Evolutionary conservation across 1,140 invertebrate genomes (phyloP).

Genomic region (Neodiprion pinetum): DNA sequence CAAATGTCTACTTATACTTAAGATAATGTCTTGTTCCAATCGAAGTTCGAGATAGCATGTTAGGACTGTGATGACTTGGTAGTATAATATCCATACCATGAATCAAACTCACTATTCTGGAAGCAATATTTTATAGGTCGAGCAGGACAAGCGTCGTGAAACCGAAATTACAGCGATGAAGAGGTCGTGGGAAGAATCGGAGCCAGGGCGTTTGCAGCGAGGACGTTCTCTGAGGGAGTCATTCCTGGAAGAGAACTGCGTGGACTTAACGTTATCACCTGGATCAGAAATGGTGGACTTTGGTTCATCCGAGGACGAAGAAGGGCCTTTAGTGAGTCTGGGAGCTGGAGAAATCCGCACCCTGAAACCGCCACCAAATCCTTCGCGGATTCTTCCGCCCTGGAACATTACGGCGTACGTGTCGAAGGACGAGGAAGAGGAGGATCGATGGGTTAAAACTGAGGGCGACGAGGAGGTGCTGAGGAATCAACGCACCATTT

Average conservation of each 20-base stretch:
- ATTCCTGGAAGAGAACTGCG: slow-evolving; percentile 27
- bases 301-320: neutral
- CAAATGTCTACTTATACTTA: too few relatives aligned
- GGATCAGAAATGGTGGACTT: neutral
- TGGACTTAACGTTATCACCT: slow-evolving; percentile 3
- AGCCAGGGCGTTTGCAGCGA: slow-evolving; percentile 34
- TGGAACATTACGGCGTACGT: slow-evolving; percentile 30
- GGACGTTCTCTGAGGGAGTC: slow-evolving; percentile 34
- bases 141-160: slow-evolving; percentile 35
- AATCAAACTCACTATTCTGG: neutral
- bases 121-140: slow-evolving; percentile 25
- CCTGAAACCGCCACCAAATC: slow-evolving; percentile 15
- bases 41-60: too few relatives aligned
- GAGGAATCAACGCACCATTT: slow-evolving; percentile 11
- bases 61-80: neutral
- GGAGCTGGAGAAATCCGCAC: slow-evolving; percentile 19
- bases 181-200: slow-evolving; percentile 36
- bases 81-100: neutral
- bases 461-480: slow-evolving; percentile 30
- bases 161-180: slow-evolving; percentile 36
- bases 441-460: slow-evolving; percentile 24
- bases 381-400: slow-evolving; percentile 19
- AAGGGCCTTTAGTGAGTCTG: neutral
- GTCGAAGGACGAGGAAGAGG: slow-evolving; percentile 22
- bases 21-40: too few relatives aligned